Percentiles rank a stretch among this genome's conserved stretches.
Evolutionary conservation across 2,888 invertebrate genomes (phyloP).

Genomic region (Bruchidius siliquastri): DNA sequence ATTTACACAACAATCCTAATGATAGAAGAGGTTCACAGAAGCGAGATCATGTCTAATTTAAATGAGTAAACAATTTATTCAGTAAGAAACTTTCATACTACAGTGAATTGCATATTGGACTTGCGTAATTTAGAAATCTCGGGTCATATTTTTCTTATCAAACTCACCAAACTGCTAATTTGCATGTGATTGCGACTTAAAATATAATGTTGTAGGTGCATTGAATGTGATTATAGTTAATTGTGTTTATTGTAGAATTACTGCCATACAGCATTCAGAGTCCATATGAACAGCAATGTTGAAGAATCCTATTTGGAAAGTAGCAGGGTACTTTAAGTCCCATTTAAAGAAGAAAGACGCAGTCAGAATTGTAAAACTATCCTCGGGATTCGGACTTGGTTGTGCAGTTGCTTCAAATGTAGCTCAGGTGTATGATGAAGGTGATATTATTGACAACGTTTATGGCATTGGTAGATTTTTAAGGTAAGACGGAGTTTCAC

Average conservation of each 20-base stretch:
- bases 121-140: background rate
- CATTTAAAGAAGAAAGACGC: background rate
- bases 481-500: background rate
- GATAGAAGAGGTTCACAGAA: too few relatives aligned
- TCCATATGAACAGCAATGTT: background rate
- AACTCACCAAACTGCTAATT: background rate
- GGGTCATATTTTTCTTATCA: background rate
- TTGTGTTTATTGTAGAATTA: background rate
- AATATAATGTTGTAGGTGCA: background rate
- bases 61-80: too few relatives aligned
- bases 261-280: background rate
- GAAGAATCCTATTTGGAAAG: background rate
- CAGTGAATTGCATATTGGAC: background rate
- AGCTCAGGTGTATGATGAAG: background rate
- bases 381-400: background rate
- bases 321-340: background rate
- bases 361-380: background rate
- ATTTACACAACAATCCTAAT: too few relatives aligned
- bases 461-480: slow-evolving; percentile 1
- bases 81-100: too few relatives aligned
- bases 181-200: background rate
- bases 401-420: background rate
- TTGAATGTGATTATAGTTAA: background rate
- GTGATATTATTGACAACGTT: background rate
- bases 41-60: too few relatives aligned